Conservation (phyloP, 2,888 invertebrate genomes). For the Cylloceria caligata region DNA sequence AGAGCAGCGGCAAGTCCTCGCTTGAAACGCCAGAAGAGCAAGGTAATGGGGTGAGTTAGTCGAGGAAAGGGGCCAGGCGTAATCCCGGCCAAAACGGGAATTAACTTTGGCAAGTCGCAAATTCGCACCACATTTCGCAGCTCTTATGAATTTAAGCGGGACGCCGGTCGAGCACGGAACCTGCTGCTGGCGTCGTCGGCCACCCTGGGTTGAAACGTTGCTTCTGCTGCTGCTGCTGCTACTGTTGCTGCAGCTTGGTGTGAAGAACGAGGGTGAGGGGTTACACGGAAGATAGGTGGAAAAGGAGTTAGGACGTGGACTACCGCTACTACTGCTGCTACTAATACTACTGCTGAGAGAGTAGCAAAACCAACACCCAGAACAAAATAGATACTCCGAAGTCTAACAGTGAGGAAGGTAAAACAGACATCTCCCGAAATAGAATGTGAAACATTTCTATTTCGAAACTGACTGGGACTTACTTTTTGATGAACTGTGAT, state of each 20-base stretch:
- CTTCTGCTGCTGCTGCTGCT: slow-evolving; percentile 7
- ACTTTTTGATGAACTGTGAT: too few relatives aligned
- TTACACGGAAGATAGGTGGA: slow-evolving; percentile 50
- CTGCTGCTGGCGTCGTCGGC: slow-evolving; percentile 24
- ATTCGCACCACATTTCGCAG: slow-evolving; percentile 80
- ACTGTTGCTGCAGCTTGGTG: neutral
- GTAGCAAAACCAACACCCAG: too few relatives aligned
- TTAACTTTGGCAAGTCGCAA: slow-evolving; percentile 80
- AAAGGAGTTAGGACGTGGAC: slow-evolving; percentile 43
- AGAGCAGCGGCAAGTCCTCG: slow-evolving; percentile 31
- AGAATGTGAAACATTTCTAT: too few relatives aligned
- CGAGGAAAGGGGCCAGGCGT: slow-evolving; percentile 73
- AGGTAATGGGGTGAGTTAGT: slow-evolving; percentile 56
- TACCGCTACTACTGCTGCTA: neutral
- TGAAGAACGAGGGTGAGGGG: slow-evolving; percentile 34
- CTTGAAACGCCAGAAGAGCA: slow-evolving; percentile 41
- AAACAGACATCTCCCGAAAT: neutral
- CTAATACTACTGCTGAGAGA: neutral
- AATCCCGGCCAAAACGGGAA: slow-evolving; percentile 81
- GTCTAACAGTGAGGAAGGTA: slow-evolving; percentile 18
- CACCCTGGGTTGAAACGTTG: slow-evolving; percentile 22
- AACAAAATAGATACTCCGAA: neutral
- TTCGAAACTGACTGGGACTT: too few relatives aligned
- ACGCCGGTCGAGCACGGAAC: slow-evolving; percentile 40
- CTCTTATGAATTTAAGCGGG: slow-evolving; percentile 80